Base-by-base conservation (phyloP, 2,113 vertebrate genomes). In the Typhlomys cinereus region DNA sequence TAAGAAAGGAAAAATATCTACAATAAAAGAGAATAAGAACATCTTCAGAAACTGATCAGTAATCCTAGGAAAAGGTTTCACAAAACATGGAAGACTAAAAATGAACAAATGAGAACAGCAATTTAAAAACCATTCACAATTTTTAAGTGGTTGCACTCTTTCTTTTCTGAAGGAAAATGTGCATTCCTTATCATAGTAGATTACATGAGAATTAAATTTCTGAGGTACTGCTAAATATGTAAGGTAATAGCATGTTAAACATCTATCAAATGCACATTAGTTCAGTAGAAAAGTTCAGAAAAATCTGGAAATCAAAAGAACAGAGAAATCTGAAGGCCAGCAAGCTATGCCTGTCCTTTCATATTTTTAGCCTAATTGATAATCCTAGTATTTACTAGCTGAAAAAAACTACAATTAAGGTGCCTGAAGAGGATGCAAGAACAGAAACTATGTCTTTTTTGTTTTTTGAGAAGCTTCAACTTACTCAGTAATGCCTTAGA, bases 251-350 rank as follows among this genome's bases (percentile, higher is more conserved):
- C n/a, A 78, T 29, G 23, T 75, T 94, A 54, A n/a, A n/a, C n/a
- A n/a, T n/a, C 7, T 79, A 86, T 87, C 34, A 90, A 85, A 88
- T 71, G 39, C 39, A 13, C 7, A 46, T n/a, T 14, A 18, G 10
- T 13, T 13, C n/a, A 71, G n/a, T 59, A 20, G n/a, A 21, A 89
- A 91, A 6, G 7, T n/a, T 73, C 12, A 92, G 31, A 62, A 85
- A 67, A 73, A 54, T 23, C n/a, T 59, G 59, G 34, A 86, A 91
- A 20, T 21, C 59, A 67, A 67, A 84, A 66, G 39, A 91, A 41
- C 17, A 89, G 67, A 89, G 6, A 5, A 89, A 92, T 83, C 52
- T 85, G 82, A 82, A 80, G 95, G 21, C 36, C 59, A 92, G 89
- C 59, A 94, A 74, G 85, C 14, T 76, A 11, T n/a, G 59, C 13